Evolutionary conservation across 37 sponge, comb jelly and placozoan species (phyloP), one percentile per base, ranked within the genome.

Genomic region (Agelas oroides): DNA sequence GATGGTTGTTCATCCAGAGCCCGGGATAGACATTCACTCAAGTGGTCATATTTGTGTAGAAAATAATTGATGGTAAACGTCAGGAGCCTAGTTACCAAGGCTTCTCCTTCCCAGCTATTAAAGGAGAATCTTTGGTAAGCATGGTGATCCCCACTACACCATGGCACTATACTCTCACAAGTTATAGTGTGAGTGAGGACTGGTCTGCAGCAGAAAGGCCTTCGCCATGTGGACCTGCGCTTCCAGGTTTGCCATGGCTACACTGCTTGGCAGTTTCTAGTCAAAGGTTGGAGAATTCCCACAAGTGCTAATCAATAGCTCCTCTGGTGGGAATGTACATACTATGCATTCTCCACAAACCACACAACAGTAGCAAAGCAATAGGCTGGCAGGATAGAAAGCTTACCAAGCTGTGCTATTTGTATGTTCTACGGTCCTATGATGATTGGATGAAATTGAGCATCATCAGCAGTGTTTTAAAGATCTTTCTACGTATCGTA

Each of bases 31-130:
- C 92, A 90, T 20, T 91, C 87, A 72, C 74, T 82, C 60, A 97
- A 62, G 66, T 97, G 97, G 39, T 97, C 97, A 64, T 97, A 97
- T 33, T 95, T 97, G 68, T 19, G 53, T n/a, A n/a, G n/a, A n/a
- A 6, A 2, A 79, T 53, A 33, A 58, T 58, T n/a, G n/a, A n/a
- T n/a, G n/a, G n/a, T n/a, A n/a, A n/a, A n/a, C n/a, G n/a, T n/a
- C n/a, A n/a, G n/a, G n/a, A n/a, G n/a, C n/a, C n/a, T n/a, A n/a
- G n/a, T n/a, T n/a, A n/a, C n/a, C n/a, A n/a, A n/a, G n/a, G n/a
- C n/a, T n/a, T n/a, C n/a, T n/a, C n/a, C n/a, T n/a, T n/a, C n/a
- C n/a, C n/a, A n/a, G n/a, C n/a, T n/a, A n/a, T n/a, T n/a, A n/a
- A n/a, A n/a, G n/a, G n/a, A n/a, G n/a, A n/a, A n/a, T n/a, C n/a